phyloP scores from a whole-genome alignment of 1,140 invertebrate genomes.

The Papilio glaucus region DNA sequence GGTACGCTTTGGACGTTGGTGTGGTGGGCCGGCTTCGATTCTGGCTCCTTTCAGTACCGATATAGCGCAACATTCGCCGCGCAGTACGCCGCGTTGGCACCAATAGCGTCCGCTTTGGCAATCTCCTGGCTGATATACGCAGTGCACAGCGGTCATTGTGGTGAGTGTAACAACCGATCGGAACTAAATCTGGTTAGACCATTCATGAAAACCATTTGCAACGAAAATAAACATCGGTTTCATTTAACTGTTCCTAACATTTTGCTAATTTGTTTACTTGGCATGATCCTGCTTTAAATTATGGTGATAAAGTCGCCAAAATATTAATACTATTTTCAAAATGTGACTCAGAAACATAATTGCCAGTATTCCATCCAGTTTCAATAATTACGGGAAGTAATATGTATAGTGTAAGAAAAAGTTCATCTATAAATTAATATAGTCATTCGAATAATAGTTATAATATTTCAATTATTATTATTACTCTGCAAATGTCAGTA shows the following conservation, averaged over 20 bases:
- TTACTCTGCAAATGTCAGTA: neutral
- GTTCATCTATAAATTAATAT: neutral
- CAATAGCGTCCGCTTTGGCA: constrained; percentile 85
- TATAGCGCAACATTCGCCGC: constrained; percentile 86
- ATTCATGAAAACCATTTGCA: constrained; percentile 17
- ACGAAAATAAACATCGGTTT: constrained; percentile 26
- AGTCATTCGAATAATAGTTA: neutral
- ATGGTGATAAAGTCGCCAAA: neutral
- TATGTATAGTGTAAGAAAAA: neutral
- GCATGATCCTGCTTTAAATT: neutral
- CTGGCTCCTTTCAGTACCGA: constrained; percentile 84
- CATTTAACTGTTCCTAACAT: constrained; percentile 28
- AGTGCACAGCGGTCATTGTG: constrained; percentile 84
- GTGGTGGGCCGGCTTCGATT: constrained; percentile 85
- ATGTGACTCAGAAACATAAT: neutral
- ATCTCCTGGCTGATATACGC: constrained; percentile 87
- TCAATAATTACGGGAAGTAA: neutral
- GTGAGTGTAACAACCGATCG: constrained; percentile 63
- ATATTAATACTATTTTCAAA: neutral
- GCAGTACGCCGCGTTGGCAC: constrained; percentile 86
- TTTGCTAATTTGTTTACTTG: neutral
- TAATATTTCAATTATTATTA: neutral
- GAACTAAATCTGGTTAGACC: constrained; percentile 29
- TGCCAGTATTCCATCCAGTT: neutral
- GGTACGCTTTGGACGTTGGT: constrained; percentile 82